These are phyloP conservation scores for Dipus sagitta DNA, from an alignment of 2,797 vertebrate genomes.

Conservation along the genomic window DNA sequence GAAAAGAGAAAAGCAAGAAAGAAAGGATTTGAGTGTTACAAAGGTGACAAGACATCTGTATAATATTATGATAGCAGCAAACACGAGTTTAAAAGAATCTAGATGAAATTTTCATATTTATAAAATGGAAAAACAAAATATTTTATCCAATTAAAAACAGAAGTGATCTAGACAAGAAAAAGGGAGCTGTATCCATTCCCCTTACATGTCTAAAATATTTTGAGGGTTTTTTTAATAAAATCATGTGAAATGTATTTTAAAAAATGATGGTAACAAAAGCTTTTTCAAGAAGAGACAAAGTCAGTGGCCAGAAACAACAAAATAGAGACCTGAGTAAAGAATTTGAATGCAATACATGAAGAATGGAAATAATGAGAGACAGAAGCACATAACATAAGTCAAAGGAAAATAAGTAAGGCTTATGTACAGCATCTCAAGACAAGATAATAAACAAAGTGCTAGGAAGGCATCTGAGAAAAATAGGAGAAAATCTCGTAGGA, in stretches of 20 bases:
- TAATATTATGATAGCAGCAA: not conserved
- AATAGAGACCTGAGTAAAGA: not conserved
- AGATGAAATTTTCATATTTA: not conserved
- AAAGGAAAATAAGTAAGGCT: not conserved
- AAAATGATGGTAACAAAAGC: not conserved
- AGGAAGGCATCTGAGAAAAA: not conserved
- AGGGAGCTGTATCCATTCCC: not conserved
- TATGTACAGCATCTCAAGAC: not conserved
- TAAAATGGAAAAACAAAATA: not conserved
- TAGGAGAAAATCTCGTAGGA: not conserved
- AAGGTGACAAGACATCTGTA: not conserved
- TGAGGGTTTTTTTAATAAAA: slow-evolving; percentile 18
- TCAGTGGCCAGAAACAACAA: not conserved
- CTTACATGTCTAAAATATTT: slow-evolving; percentile 46
- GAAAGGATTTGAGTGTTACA: not conserved
- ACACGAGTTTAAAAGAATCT: slow-evolving; percentile 13
- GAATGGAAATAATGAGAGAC: slow-evolving; percentile 1
- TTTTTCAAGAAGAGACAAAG: not conserved
- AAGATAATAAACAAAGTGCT: not conserved
- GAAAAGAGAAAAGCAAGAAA: slow-evolving; percentile 7
- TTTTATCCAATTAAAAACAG: slow-evolving; percentile 39
- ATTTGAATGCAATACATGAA: not conserved
- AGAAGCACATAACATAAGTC: not conserved
- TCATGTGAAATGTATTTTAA: not conserved
- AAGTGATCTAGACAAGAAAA: not conserved